A percentile compares a stretch with the other conserved stretches of the same genome.
Conservation (phyloP, 2,113 vertebrate genomes). For the Oreochromis aureus region DNA sequence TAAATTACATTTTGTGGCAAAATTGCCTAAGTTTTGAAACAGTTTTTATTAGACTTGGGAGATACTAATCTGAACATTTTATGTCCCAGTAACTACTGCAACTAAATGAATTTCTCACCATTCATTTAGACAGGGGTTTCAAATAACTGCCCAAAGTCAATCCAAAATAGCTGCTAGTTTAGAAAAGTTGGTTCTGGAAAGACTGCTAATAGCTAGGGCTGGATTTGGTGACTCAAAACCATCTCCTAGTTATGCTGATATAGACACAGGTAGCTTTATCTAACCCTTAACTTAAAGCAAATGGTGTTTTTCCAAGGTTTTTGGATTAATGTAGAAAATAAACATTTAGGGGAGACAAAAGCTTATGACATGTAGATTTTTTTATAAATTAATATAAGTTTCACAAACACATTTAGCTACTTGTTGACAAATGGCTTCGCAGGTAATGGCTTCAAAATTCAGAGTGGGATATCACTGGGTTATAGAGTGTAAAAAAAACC, state of each 20-base stretch:
- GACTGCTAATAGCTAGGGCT: not conserved
- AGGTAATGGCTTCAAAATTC: not conserved
- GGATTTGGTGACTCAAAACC: not conserved
- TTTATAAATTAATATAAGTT: not conserved
- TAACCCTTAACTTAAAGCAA: not conserved
- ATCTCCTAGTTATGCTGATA: not conserved
- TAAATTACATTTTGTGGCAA: not conserved
- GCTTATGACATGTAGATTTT: not conserved
- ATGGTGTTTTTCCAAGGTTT: not conserved
- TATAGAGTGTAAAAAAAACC: rapidly evolving
- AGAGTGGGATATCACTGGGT: not conserved
- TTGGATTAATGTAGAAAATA: not conserved
- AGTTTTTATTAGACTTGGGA: not conserved
- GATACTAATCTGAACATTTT: not conserved
- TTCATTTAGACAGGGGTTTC: not conserved
- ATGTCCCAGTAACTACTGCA: not conserved
- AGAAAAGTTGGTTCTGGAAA: not conserved
- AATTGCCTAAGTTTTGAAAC: not conserved
- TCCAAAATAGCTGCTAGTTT: not conserved
- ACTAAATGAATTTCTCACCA: not conserved
- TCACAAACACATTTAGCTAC: not conserved
- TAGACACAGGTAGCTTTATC: not conserved
- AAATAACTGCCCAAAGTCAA: not conserved
- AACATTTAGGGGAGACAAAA: not conserved
- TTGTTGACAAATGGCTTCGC: rapidly evolving